phyloP scores from a whole-genome alignment of 2,888 invertebrate species.

The Agrilus cyanescens region DNA sequence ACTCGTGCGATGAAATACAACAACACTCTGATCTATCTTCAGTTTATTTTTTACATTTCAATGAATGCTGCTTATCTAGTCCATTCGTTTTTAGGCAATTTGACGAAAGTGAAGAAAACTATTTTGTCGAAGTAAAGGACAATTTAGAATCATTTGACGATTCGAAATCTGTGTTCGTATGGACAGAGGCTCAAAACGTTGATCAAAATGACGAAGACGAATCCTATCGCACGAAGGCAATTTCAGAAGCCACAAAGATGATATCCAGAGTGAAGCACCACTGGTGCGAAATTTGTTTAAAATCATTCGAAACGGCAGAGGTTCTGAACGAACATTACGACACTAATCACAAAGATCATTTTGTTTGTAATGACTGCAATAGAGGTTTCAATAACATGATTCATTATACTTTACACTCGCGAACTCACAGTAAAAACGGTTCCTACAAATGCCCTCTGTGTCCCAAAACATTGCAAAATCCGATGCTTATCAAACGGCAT shows the following conservation, averaged over 20 bases:
- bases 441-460: conserved; percentile 5
- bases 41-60: too few relatives aligned
- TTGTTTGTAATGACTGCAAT: conserved; percentile 1
- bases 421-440: conserved; percentile 1
- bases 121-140: too few relatives aligned
- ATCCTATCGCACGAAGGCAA: neutral
- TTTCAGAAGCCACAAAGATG: neutral
- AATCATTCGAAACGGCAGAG: neutral
- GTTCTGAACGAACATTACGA: neutral
- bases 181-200: too few relatives aligned
- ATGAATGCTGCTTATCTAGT: too few relatives aligned
- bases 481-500: neutral
- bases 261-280: too few relatives aligned
- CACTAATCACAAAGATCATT: conserved; percentile 1
- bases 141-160: too few relatives aligned
- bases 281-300: conserved; percentile 10
- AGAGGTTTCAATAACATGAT: neutral
- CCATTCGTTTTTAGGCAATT: too few relatives aligned
- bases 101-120: too few relatives aligned
- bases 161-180: too few relatives aligned
- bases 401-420: neutral
- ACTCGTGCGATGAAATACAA: too few relatives aligned
- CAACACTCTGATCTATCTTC: too few relatives aligned
- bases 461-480: neutral
- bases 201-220: neutral